These are phyloP conservation scores for Botia kubotai DNA, from an alignment of 2,797 vertebrate genomes.

Conservation along the genomic window DNA sequence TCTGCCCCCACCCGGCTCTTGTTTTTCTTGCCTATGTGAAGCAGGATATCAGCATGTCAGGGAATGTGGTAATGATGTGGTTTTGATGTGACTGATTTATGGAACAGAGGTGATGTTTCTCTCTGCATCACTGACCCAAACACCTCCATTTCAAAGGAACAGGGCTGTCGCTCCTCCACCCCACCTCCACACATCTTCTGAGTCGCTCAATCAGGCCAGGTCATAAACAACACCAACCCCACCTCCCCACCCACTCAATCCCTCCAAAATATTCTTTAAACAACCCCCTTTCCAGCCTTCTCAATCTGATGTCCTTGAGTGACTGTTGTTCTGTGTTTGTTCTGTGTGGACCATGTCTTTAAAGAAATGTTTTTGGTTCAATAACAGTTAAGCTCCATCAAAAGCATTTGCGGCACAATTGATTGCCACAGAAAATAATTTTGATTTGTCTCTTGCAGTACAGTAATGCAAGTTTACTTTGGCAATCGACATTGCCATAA, in stretches of 20 bases:
- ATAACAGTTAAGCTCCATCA: background rate
- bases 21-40: constrained; percentile 48
- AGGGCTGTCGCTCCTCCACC: constrained; percentile 64
- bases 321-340: constrained; percentile 4
- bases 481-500: background rate
- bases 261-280: background rate
- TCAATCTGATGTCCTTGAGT: constrained; percentile 28
- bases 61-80: constrained; percentile 32
- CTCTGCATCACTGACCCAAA: constrained; percentile 61
- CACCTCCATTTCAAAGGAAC: constrained; percentile 77
- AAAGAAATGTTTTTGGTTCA: constrained; percentile 15
- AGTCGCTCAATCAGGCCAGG: constrained; percentile 64
- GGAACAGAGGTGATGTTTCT: constrained; percentile 40
- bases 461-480: background rate
- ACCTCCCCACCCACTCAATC: constrained; percentile 29
- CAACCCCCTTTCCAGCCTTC: constrained; percentile 46
- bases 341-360: background rate
- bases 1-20: background rate
- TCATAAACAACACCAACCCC: constrained; percentile 68
- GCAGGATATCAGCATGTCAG: constrained; percentile 52
- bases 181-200: constrained; percentile 71
- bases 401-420: background rate
- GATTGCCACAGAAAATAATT: background rate
- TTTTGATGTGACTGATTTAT: constrained; percentile 57
- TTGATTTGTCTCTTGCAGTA: background rate